These are phyloP conservation scores for Homalodisca vitripennis DNA, from an alignment of 1,140 invertebrate species.

Conservation along the genomic window DNA sequence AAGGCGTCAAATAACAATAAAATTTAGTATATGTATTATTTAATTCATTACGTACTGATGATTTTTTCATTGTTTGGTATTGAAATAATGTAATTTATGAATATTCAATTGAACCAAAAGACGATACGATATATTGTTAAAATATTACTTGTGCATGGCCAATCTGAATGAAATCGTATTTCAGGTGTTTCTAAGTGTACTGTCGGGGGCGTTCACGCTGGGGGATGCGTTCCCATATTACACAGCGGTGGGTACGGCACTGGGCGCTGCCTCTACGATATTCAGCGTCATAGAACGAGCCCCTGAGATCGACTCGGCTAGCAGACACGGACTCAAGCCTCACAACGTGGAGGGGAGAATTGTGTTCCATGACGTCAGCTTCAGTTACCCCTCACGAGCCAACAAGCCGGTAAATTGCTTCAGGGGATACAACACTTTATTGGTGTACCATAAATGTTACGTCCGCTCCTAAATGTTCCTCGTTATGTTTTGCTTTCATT, in stretches of 20 bases:
- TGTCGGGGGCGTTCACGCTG: conserved; percentile 78
- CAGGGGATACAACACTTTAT: not conserved
- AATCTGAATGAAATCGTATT: not conserved
- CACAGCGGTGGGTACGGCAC: conserved; percentile 70
- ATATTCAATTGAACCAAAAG: not conserved
- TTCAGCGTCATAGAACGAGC: conserved; percentile 73
- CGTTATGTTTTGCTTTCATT: too few species aligned
- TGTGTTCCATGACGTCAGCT: conserved; percentile 69
- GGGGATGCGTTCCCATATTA: conserved; percentile 76
- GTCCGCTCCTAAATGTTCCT: too few species aligned
- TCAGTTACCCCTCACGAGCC: conserved; percentile 76
- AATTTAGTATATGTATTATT: too few species aligned
- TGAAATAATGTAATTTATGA: not conserved
- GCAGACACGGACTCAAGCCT: conserved; percentile 60
- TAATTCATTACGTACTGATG: too few species aligned
- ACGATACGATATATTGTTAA: not conserved
- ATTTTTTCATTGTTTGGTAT: too few species aligned
- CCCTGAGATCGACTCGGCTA: conserved; percentile 70
- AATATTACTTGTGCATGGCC: not conserved
- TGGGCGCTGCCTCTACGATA: conserved; percentile 73
- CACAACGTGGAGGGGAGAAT: conserved; percentile 66
- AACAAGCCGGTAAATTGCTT: conserved; percentile 47
- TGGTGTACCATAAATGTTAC: too few species aligned
- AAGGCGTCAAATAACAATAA: too few species aligned
- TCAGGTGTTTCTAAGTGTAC: conserved; percentile 65